phyloP scores from a whole-genome alignment of 2,888 invertebrate species.

The Lithophane leautieri region DNA sequence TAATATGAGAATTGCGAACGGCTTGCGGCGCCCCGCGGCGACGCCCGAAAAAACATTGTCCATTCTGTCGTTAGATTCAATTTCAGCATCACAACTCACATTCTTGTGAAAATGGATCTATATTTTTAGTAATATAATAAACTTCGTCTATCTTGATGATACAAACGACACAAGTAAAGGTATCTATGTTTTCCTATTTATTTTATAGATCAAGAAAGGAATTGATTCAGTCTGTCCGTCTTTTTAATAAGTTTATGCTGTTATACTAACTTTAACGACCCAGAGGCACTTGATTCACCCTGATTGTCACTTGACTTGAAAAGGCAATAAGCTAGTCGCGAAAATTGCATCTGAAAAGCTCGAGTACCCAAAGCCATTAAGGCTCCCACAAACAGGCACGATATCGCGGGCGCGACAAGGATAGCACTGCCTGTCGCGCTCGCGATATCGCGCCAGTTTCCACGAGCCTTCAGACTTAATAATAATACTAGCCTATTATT shows the following conservation, averaged over 20 bases:
- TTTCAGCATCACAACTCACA: constrained; percentile 51
- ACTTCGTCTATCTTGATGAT: constrained; percentile 29
- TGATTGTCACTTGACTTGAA: background rate
- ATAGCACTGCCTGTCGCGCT: too few species aligned
- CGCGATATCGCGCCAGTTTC: too few species aligned
- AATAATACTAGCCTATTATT: background rate
- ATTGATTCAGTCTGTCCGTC: background rate
- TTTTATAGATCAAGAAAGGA: background rate
- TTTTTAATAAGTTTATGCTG: background rate
- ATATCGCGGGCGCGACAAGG: too few species aligned
- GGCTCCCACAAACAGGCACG: too few species aligned
- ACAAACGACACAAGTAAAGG: background rate
- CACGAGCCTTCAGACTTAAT: background rate
- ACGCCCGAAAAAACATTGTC: constrained; percentile 57
- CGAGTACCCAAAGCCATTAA: background rate
- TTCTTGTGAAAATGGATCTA: constrained; percentile 48
- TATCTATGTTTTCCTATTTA: constrained; percentile 3
- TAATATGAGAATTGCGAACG: constrained; percentile 56
- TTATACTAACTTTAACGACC: background rate
- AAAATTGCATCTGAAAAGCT: background rate
- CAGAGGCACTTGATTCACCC: background rate
- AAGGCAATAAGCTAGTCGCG: background rate
- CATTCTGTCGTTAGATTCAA: constrained; percentile 55
- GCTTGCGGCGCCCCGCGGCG: constrained; percentile 52
- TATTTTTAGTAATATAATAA: constrained; percentile 45